Conservation (phyloP, 2,888 invertebrate species). For the Protodeltote pygarga region DNA sequence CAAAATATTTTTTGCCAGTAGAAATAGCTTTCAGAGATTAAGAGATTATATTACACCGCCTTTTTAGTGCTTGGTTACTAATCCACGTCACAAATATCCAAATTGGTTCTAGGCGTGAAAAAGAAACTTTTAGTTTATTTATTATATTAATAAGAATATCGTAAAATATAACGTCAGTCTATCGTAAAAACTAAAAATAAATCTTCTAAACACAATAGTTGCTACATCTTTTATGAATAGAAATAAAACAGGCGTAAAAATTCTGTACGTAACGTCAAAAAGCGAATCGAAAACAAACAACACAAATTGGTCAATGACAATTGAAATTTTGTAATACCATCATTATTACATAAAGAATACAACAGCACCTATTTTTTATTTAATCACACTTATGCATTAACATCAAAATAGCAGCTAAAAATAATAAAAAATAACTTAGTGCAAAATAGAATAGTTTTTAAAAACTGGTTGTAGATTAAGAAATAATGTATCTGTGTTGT, state of each 20-base stretch:
- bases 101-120: too few relatives aligned
- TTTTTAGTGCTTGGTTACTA: too few relatives aligned
- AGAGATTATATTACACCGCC: too few relatives aligned
- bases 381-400: conserved; percentile 32
- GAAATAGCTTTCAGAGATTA: too few relatives aligned
- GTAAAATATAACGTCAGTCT: too few relatives aligned
- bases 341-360: conserved; percentile 33
- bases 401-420: conserved; percentile 40
- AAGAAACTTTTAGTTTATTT: background rate
- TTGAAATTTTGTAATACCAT: conserved; percentile 27
- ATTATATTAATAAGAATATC: too few relatives aligned
- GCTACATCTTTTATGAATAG: background rate
- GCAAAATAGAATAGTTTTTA: conserved; percentile 56
- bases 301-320: conserved; percentile 40
- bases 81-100: too few relatives aligned
- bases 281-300: conserved; percentile 7
- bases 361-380: conserved; percentile 8
- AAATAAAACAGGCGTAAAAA: background rate
- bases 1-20: background rate
- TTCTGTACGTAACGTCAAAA: conserved; percentile 5
- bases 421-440: conserved; percentile 47
- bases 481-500: conserved; percentile 63
- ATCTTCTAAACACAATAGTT: too few relatives aligned
- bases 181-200: too few relatives aligned
- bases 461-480: conserved; percentile 69